Conservation (phyloP, 2,113 vertebrate genomes). For the Misgurnus mizolepis region DNA sequence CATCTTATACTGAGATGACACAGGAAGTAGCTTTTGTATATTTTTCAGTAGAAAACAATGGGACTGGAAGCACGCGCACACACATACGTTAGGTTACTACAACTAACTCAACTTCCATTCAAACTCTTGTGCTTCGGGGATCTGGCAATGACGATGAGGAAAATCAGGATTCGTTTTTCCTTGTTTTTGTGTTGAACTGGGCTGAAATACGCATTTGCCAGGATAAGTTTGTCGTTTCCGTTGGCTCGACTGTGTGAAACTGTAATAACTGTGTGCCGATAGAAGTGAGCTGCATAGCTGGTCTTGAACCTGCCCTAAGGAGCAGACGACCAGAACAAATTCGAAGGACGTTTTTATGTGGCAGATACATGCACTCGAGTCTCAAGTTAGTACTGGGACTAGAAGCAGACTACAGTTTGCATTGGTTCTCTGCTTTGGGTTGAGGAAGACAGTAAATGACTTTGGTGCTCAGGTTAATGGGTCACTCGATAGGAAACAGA, state of each 20-base stretch:
- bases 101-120: conserved; percentile 56
- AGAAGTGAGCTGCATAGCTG: conserved; percentile 54
- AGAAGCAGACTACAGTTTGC: conserved; percentile 52
- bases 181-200: conserved; percentile 22
- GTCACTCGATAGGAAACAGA: conserved; percentile 37
- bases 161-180: conserved; percentile 17
- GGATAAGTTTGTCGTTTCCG: conserved; percentile 31
- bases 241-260: conserved; percentile 41
- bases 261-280: conserved; percentile 31
- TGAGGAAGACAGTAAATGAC: conserved; percentile 55
- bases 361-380: conserved; percentile 39
- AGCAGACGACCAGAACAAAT: conserved; percentile 44
- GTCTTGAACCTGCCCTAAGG: conserved; percentile 36
- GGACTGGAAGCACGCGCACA: conserved; percentile 46
- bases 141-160: conserved; percentile 42
- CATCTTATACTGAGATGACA: conserved; percentile 61
- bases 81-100: not conserved
- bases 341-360: conserved; percentile 41
- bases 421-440: conserved; percentile 54
- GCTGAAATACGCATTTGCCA: conserved; percentile 34
- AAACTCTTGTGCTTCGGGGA: conserved; percentile 60
- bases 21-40: conserved; percentile 64
- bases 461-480: conserved; percentile 52
- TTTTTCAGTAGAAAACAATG: conserved; percentile 68
- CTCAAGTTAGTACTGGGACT: conserved; percentile 25